Evolutionary conservation across 2,888 invertebrate species (phyloP), one percentile per base, ranked within the genome.

Genomic region (Nezara viridula): DNA sequence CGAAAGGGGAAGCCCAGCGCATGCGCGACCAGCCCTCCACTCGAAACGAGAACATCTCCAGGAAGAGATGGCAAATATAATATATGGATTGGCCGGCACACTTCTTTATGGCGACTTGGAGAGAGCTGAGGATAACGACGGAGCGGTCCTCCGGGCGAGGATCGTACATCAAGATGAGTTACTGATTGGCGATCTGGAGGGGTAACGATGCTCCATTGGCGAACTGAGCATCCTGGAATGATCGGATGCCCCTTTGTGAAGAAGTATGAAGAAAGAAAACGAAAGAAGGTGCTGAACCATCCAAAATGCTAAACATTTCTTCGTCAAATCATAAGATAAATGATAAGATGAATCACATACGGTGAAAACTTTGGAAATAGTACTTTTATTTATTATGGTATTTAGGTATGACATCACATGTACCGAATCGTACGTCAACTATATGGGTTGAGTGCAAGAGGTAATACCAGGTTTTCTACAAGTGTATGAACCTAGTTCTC

Each of bases 81-180:
- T 40, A 81, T 81, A 81, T 47, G 44, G 81, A 73, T 73, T 37
- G 66, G 66, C 37, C 66, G 66, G 66, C 66, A 73, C 37, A 73
- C 66, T 73, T 73, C 66, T 73, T 73, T 37, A 73, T 32, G 21
- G 66, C 66, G 66, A 73, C 66, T 21, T 21, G 66, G 66, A 73
- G 66, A 73, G 66, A 73, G 66, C 66, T 73, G 37, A 32, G 66
- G 66, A 66, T 66, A 66, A 66, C 66, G 66, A 66, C 66, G 66
- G 16, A 73, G 66, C 60, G n/a, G 55, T 55, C 55, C 55, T 55
- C 27, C 60, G 66, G 66, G 32, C 60, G 60, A 73, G 37, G 32
- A 73, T 73, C 66, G 66, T 73, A 73, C 66, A 73, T 73, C 66
- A 73, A 73, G 66, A 73, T 73, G 66, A 73, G 37, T 73, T 73